phyloP scores from a whole-genome alignment of 37 sponge, comb jelly and placozoan genomes.

The Mnemiopsis leidyi region DNA sequence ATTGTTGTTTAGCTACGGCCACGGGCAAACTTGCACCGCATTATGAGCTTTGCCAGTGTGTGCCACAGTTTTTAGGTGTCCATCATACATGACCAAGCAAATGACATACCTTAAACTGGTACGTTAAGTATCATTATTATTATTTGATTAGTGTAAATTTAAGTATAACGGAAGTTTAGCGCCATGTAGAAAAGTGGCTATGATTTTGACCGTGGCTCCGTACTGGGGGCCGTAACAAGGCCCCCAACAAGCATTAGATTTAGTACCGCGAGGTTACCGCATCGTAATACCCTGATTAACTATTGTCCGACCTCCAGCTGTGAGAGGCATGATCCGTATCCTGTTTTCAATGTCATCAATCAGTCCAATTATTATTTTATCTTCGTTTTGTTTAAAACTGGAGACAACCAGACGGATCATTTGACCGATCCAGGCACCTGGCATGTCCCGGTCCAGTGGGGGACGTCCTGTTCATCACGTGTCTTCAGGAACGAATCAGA shows the following conservation, averaged over 20 bases:
- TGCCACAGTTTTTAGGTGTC: background rate
- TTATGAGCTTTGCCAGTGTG: background rate
- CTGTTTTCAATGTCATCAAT: constrained; percentile 37
- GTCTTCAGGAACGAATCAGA: background rate
- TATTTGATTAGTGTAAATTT: background rate
- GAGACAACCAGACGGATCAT: background rate
- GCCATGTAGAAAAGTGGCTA: too few species aligned
- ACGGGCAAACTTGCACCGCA: background rate
- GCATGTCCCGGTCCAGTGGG: background rate
- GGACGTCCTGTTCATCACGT: background rate
- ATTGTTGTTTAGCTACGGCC: background rate
- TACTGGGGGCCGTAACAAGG: background rate
- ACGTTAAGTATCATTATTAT: background rate
- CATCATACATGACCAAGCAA: too few species aligned
- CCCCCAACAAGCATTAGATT: constrained; percentile 45
- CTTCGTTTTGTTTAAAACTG: background rate
- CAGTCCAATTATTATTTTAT: constrained; percentile 22
- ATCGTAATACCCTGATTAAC: background rate
- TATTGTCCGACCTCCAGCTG: constrained; percentile 1
- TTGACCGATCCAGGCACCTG: background rate
- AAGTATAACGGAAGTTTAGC: too few species aligned
- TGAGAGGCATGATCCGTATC: background rate
- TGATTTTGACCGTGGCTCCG: background rate
- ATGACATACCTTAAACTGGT: too few species aligned
- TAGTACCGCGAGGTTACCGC: background rate